phyloP scores from a whole-genome alignment of 1,140 invertebrate species.

The Orchesella cincta region DNA sequence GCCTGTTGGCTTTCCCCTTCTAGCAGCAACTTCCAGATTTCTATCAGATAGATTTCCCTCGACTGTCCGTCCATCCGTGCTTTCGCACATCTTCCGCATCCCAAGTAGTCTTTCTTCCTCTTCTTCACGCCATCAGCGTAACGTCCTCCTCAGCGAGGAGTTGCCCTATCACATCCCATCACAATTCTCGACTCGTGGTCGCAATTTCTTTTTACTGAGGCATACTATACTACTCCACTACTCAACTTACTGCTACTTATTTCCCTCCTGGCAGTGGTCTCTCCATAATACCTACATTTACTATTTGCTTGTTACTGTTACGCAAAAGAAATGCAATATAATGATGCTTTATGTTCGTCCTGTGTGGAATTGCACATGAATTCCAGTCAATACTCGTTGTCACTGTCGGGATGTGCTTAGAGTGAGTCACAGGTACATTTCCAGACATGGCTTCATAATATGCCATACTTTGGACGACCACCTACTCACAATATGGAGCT shows the following conservation, averaged over 20 bases:
- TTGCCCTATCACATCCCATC: constrained; percentile 4
- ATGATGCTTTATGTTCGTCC: too few species aligned
- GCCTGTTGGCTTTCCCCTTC: background rate
- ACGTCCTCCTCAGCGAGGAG: background rate
- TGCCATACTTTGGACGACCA: too few species aligned
- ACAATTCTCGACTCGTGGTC: constrained; percentile 18
- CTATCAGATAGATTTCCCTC: constrained; percentile 28
- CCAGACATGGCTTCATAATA: background rate
- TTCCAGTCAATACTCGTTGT: constrained; percentile 11
- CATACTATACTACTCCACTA: too few species aligned
- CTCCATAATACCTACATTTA: too few species aligned
- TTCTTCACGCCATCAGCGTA: background rate
- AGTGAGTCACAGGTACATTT: background rate
- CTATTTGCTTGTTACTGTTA: too few species aligned
- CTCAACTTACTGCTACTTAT: too few species aligned
- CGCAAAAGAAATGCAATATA: too few species aligned
- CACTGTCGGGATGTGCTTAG: background rate
- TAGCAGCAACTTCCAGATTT: constrained; percentile 15
- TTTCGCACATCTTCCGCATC: constrained; percentile 16
- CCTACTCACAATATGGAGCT: too few species aligned
- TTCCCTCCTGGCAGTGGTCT: too few species aligned
- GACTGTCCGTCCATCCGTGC: constrained; percentile 26
- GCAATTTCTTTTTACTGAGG: constrained; percentile 22
- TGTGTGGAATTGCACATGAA: too few species aligned
- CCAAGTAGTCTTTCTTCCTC: background rate